Conservation (phyloP, 2,113 vertebrate species). For the Mirounga angustirostris region DNA sequence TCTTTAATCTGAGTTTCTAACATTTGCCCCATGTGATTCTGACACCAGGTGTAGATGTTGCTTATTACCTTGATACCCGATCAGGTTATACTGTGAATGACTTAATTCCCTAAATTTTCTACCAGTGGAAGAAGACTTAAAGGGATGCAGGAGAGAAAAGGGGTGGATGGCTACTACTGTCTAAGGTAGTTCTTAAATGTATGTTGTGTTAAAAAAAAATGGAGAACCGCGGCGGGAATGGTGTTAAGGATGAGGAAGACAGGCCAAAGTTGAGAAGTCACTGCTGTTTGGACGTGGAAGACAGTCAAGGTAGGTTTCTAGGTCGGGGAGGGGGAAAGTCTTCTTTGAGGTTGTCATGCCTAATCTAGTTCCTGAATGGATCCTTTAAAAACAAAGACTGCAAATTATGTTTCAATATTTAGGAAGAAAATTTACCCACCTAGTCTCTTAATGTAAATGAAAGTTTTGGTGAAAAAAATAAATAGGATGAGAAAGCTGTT, state of each 20-base stretch:
- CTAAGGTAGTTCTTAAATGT: background rate
- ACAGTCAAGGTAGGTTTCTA: background rate
- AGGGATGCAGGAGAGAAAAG: background rate
- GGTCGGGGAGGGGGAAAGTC: too few species aligned
- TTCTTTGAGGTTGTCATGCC: background rate
- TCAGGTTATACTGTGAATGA: background rate
- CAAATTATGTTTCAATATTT: constrained; percentile 2
- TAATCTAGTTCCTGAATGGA: background rate
- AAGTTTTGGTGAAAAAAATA: background rate
- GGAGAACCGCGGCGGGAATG: background rate
- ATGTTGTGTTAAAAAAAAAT: background rate
- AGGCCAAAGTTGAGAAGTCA: background rate
- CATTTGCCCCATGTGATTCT: background rate
- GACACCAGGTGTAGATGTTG: background rate
- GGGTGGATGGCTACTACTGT: background rate
- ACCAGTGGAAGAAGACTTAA: background rate
- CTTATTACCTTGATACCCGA: background rate
- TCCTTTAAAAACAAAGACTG: background rate
- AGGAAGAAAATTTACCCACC: background rate
- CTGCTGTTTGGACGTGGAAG: background rate
- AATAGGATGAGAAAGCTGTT: background rate
- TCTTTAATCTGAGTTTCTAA: background rate
- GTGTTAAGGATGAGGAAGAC: background rate
- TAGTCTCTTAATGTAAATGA: background rate
- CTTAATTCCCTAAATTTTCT: background rate